These are phyloP conservation scores for Centropus bengalensis DNA, from an alignment of 2,113 vertebrate species.

Conservation along the genomic window DNA sequence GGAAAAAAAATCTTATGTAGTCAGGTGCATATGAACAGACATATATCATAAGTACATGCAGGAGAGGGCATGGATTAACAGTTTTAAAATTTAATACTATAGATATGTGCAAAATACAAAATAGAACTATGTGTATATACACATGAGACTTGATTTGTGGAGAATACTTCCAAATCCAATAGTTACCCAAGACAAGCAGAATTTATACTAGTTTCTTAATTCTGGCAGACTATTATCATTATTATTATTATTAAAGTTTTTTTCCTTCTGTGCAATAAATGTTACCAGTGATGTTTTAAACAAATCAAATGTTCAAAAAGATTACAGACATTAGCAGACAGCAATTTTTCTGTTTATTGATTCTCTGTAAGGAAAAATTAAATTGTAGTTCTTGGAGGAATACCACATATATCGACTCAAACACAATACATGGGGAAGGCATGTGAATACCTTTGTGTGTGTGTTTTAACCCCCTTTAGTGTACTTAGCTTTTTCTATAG, in stretches of 20 bases:
- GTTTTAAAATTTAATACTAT: not conserved
- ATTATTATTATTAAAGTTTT: too few species aligned
- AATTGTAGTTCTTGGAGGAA: not conserved
- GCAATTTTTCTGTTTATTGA: not conserved
- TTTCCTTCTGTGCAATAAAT: not conserved
- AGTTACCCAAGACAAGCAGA: not conserved
- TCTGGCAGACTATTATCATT: not conserved
- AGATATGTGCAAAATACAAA: not conserved
- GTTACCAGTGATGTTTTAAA: not conserved
- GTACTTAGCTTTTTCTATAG: not conserved
- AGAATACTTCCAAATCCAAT: constrained; percentile 10
- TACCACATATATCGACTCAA: not conserved
- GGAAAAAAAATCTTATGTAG: not conserved
- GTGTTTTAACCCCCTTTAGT: not conserved
- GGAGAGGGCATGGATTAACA: not conserved
- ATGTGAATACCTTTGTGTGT: not conserved
- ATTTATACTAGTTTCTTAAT: constrained; percentile 2
- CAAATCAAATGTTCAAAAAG: not conserved
- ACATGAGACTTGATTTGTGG: not conserved
- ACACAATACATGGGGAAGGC: accelerated
- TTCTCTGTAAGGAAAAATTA: not conserved
- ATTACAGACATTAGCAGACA: not conserved
- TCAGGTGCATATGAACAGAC: constrained; percentile 24
- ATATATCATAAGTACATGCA: not conserved
- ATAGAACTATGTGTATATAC: not conserved